Base-by-base conservation (phyloP, 2,113 vertebrate species). In the Sturnira hondurensis region DNA sequence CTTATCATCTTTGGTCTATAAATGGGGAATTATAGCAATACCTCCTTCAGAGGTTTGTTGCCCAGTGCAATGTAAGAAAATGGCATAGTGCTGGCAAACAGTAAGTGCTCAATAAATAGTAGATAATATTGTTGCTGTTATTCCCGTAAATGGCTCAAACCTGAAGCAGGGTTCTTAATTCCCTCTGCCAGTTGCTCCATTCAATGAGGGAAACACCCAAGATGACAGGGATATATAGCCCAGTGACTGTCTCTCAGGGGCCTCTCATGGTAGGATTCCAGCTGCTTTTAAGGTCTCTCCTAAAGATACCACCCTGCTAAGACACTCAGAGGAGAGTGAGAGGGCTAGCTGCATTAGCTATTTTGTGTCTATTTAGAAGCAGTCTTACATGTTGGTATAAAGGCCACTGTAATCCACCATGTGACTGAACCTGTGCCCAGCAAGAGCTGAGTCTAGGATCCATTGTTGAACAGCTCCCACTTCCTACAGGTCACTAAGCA, bases 351-450 rank as follows among this genome's bases (percentile, higher is more conserved):
- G 52, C 88, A 54, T 52, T 77, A 97, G 96, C 87, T 81, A 4
- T 90, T 97, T 92, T 17, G 38, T 94, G 65, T 97, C 96, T 97
- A 97, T 97, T 97, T 95, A 97, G 98, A 98, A 98, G 92, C 80
- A 90, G 89, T 89, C 92, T 96, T 85, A 41, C 89, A 93, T 86
- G 36, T 93, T 89, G 91, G 94, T 70, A 52, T 58, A 96, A 95
- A 98, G 97, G 97, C 98, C 96, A 63, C 82, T 31, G 38, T 76
- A 74, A 80, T 70, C 73, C 43, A 43, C 91, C 95, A 95, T 5
- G 31, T 97, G 58, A 97, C 97, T 38, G 73, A 95, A 86, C 50
- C 82, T 41, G 82, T 88, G 82, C 89, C 86, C 78, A 41, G 63
- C 9, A 43, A 86, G 89, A 96, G 89, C 91, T 4, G 2, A 0